Evolutionary conservation across 64 coral and sea anemone species (phyloP).

Genomic region (Montipora sp.): DNA sequence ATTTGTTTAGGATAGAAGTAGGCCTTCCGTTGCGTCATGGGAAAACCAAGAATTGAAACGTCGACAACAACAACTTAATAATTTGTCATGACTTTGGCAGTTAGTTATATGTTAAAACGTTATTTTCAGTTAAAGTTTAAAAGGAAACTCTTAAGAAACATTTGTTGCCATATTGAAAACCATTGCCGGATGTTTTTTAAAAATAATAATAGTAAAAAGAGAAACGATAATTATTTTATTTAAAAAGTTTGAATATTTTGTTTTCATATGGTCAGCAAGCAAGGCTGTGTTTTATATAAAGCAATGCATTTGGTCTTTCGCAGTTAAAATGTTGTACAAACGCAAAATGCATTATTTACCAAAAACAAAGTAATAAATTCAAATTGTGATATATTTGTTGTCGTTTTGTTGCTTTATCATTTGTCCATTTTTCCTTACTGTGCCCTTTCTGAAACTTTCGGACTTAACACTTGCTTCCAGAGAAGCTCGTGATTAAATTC

Average conservation of each 20-base stretch:
- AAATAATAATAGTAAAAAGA: background rate
- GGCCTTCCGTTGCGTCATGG: no score
- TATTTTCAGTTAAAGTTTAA: no score
- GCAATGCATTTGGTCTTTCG: slow-evolving; percentile 1
- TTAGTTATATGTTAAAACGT: no score
- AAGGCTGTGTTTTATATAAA: slow-evolving; percentile 8
- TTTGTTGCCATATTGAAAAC: background rate
- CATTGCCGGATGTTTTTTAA: background rate
- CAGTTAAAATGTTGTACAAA: slow-evolving; percentile 24
- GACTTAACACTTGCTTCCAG: no score
- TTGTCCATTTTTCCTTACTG: no score
- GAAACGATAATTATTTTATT: slow-evolving; percentile 37
- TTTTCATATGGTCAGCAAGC: slow-evolving; percentile 2
- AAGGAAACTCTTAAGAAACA: background rate
- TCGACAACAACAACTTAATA: no score
- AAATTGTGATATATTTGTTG: background rate
- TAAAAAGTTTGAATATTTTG: slow-evolving; percentile 38
- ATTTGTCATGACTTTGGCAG: no score
- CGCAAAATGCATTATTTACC: background rate
- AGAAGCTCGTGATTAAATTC: no score
- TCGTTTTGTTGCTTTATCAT: background rate
- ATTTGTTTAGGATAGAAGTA: no score
- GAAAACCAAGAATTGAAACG: no score
- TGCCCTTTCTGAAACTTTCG: no score
- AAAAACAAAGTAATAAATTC: background rate